A percentile compares a stretch with the other conserved stretches of the same genome.
Conservation (phyloP, 2,888 invertebrate genomes). For the Catocala fraxini region DNA sequence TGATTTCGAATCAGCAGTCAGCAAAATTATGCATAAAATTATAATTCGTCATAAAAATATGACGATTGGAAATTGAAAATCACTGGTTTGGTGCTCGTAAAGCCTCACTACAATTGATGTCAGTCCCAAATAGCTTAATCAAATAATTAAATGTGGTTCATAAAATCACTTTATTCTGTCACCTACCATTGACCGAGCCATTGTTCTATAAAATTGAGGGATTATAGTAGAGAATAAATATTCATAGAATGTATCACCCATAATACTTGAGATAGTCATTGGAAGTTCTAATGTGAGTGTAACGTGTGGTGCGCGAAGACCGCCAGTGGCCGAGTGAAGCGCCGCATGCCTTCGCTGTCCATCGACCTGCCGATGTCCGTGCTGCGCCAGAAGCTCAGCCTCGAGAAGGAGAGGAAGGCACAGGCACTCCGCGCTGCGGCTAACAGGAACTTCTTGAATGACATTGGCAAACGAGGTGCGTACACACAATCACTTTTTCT, state of each 20-base stretch:
- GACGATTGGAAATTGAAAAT: background rate
- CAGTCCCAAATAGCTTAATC: background rate
- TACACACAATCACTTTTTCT: constrained; percentile 8
- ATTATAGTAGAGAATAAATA: background rate
- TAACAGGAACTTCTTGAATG: constrained; percentile 91
- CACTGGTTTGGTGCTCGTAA: background rate
- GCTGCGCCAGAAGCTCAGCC: constrained; percentile 92
- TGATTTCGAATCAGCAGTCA: constrained; percentile 1
- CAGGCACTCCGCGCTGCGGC: constrained; percentile 86
- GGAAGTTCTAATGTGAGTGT: constrained; percentile 47
- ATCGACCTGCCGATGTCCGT: constrained; percentile 96
- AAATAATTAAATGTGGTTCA: no score
- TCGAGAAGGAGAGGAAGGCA: constrained; percentile 92
- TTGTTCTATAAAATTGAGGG: no score
- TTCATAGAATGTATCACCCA: background rate
- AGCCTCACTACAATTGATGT: background rate
- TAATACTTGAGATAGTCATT: background rate
- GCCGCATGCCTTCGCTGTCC: constrained; percentile 91
- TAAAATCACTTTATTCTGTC: no score
- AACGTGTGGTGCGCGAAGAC: constrained; percentile 63
- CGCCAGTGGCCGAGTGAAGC: constrained; percentile 82
- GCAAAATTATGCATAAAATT: constrained; percentile 3
- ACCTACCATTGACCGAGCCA: no score
- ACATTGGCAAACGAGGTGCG: constrained; percentile 91
- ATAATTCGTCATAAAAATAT: background rate